phyloP scores from a whole-genome alignment of 2,888 invertebrate species.

The Cryptosula pallasiana region DNA sequence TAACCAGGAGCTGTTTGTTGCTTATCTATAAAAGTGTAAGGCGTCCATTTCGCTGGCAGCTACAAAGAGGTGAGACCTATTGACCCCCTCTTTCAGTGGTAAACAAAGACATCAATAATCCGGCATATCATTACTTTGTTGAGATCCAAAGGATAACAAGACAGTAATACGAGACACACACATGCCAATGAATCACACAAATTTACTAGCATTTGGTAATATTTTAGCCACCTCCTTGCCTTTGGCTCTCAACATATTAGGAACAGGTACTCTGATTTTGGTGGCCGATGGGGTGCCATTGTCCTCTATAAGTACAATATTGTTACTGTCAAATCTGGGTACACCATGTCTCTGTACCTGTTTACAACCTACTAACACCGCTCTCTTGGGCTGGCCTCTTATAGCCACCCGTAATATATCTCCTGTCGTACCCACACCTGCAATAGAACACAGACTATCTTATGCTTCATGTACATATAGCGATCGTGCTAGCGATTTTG shows the following conservation, averaged over 20 bases:
- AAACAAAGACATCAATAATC: too few species aligned
- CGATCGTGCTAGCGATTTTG: too few species aligned
- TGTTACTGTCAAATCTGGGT: slow-evolving; percentile 90
- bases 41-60: too few species aligned
- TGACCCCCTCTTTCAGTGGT: too few species aligned
- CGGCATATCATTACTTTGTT: too few species aligned
- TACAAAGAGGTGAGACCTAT: too few species aligned
- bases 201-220: slow-evolving; percentile 79
- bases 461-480: too few species aligned
- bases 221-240: slow-evolving; percentile 78
- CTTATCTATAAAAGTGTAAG: too few species aligned
- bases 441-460: slow-evolving; percentile 9
- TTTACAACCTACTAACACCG: slow-evolving; percentile 80
- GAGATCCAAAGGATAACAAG: too few species aligned
- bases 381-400: slow-evolving; percentile 90
- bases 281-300: slow-evolving; percentile 90
- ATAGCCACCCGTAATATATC: slow-evolving; percentile 88
- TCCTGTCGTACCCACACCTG: slow-evolving; percentile 57
- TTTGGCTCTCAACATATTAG: slow-evolving; percentile 76
- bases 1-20: too few species aligned
- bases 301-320: slow-evolving; percentile 90
- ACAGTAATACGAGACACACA: too few species aligned
- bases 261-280: slow-evolving; percentile 89
- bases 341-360: slow-evolving; percentile 73
- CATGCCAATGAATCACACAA: too few species aligned